Evolutionary conservation across 2,797 vertebrate genomes (phyloP), one percentile per base, ranked within the genome.

Genomic region (Sebastolobus altivelis): DNA sequence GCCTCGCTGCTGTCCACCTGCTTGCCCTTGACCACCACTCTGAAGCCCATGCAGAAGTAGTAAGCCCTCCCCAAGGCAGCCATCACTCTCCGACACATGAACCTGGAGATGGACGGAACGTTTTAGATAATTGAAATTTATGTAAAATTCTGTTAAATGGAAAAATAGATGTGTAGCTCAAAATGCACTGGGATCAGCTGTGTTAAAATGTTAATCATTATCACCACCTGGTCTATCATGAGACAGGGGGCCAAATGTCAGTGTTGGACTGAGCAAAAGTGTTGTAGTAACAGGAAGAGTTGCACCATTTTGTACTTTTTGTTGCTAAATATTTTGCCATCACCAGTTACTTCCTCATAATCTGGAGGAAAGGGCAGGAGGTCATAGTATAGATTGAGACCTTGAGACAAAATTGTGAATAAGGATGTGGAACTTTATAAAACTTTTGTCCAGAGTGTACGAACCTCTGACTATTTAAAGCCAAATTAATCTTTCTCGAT

Each of bases 41-140:
- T 88, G 91, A 99, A 99, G 52, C 99, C 99, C 97, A 99, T 96
- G 35, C 92, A 74, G 46, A 98, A 96, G 94, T 95, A 99, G 71
- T 97, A 92, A 0, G 90, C 61, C 3, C 83, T 96, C 8, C 97
- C 97, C 82, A 99, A 84, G 60, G 93, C 35, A 1, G 87, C 94
- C 87, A 99, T 93, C 38, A 94, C 82, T 1, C 65, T 90, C 38
- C 72, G 90, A 85, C 95, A 94, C 93, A 96, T 68, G 68, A 94
- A 89, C 85, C 96, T 97, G 88, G 6, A 29, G 33, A 66, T 10
- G 20, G 62, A 11, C 20, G 11, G 8, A 33, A 43, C 9, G 4
- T 10, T 68, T 72, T 16, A 58, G 6, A 65, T n/a, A 1, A 31
- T 0, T 3, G 8, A 31, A 20, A 56, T 65, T 10, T 38, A 7